Conservation (phyloP, 2,888 invertebrate species). For the Drosophila lutescens region DNA sequence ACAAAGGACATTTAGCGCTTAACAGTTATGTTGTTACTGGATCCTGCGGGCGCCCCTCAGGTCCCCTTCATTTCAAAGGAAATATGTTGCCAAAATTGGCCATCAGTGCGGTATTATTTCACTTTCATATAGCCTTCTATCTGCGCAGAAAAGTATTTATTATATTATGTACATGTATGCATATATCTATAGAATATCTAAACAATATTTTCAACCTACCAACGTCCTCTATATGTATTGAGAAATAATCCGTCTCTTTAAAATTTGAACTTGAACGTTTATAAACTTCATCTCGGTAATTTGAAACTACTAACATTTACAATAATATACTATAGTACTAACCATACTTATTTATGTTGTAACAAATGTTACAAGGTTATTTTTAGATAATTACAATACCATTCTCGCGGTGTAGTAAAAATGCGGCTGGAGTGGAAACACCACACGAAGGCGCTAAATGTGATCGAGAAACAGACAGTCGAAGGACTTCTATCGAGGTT, state of each 20-base stretch:
- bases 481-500: slow-evolving; percentile 26
- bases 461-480: slow-evolving; percentile 1
- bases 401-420: background rate
- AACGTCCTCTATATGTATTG: too few relatives aligned
- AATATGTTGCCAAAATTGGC: background rate
- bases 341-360: too few relatives aligned
- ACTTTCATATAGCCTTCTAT: background rate
- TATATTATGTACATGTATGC: too few relatives aligned
- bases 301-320: too few relatives aligned
- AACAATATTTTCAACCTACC: too few relatives aligned
- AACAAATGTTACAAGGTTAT: too few relatives aligned
- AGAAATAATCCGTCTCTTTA: too few relatives aligned
- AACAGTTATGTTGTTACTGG: slow-evolving; percentile 51
- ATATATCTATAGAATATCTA: too few relatives aligned
- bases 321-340: too few relatives aligned
- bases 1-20: slow-evolving; percentile 50
- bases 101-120: background rate
- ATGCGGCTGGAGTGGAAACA: background rate
- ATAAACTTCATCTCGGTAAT: too few relatives aligned
- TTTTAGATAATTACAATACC: background rate
- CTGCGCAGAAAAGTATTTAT: background rate
- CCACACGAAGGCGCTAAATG: slow-evolving; percentile 55
- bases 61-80: background rate
- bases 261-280: too few relatives aligned
- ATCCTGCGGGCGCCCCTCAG: slow-evolving; percentile 50